Base-by-base conservation (phyloP, 2,888 invertebrate species). In the Apodemia mormo region DNA sequence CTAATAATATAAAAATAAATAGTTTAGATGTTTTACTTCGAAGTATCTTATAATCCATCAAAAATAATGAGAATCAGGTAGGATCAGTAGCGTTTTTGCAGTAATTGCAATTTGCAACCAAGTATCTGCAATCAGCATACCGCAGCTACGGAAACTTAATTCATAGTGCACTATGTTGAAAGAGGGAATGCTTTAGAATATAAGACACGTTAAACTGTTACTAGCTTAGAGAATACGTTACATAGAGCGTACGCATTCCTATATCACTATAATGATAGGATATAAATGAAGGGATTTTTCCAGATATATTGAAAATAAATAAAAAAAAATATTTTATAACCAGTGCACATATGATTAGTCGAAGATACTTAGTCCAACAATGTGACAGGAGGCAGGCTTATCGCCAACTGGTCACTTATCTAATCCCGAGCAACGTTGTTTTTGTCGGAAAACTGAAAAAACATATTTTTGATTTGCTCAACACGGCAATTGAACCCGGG, bases 151-250 rank as follows among this genome's bases (percentile, higher is more conserved):
- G 64, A 64, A 64, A 37, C 64, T 64, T 64, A 64, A 64, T 37
- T 64, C 64, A 37, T 33, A 64, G 64, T n/a, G 37, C 37, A 64
- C 64, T 64, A 37, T 64, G 64, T 64, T 33, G 64, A 64, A 64
- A 64, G 64, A 64, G 64, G 37, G 64, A 64, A 64, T 64, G 64
- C 64, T 37, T 64, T 64, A 64, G 37, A 64, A 14, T 64, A 64
- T n/a, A 37, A 37, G 64, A 64, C 37, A 64, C n/a, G 37, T 14
- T 61, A 61, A 61, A 61, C 61, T 61, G 61, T 61, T 61, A 30
- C 30, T 30, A 61, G 12, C 30, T 12, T 61, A 14, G 61, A 61
- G 10, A 30, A 33, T 33, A 33, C 6, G 12, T 61, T 29, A 10
- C 56, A n/a, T 9, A 56, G 56, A 56, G 56, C 29, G 2, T 29